phyloP scores from a whole-genome alignment of 2,888 invertebrate genomes.

The Corbicula japonica region DNA sequence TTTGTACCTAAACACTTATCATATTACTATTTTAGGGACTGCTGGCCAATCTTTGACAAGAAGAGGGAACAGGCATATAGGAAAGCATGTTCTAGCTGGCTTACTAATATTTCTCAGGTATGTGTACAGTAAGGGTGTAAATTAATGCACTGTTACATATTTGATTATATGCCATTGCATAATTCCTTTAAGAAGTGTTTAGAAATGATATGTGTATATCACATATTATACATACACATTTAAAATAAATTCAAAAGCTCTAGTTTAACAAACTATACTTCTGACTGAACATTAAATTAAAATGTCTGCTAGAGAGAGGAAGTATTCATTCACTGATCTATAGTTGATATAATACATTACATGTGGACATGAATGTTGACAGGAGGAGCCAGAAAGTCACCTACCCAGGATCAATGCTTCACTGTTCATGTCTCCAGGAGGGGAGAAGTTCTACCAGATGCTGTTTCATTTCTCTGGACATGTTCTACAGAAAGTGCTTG shows the following conservation, averaged over 20 bases:
- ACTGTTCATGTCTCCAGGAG: conserved; percentile 84
- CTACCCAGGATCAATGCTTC: conserved; percentile 83
- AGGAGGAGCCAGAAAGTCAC: conserved; percentile 82
- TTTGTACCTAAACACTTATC: too few relatives aligned
- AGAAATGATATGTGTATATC: background rate
- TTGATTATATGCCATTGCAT: too few relatives aligned
- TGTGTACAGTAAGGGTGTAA: background rate
- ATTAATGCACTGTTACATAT: too few relatives aligned
- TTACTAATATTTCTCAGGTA: conserved; percentile 83
- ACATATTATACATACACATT: too few relatives aligned
- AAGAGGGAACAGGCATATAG: conserved; percentile 83
- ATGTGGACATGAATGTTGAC: too few relatives aligned
- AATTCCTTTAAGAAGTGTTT: background rate
- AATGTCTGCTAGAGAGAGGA: too few relatives aligned
- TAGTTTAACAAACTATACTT: too few relatives aligned
- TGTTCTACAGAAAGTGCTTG: conserved; percentile 78
- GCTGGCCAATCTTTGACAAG: conserved; percentile 85
- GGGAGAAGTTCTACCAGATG: conserved; percentile 84
- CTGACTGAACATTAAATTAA: too few relatives aligned
- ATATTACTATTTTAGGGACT: conserved; percentile 80
- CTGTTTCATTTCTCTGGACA: conserved; percentile 82
- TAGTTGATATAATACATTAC: too few relatives aligned
- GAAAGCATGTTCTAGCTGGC: conserved; percentile 82
- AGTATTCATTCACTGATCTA: too few relatives aligned
- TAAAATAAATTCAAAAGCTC: too few relatives aligned